Percentiles rank a stretch among this genome's conserved stretches.
These are phyloP conservation scores for Cavia porcellus DNA, from an alignment of 2,113 vertebrate genomes.

Conservation along the genomic window DNA sequence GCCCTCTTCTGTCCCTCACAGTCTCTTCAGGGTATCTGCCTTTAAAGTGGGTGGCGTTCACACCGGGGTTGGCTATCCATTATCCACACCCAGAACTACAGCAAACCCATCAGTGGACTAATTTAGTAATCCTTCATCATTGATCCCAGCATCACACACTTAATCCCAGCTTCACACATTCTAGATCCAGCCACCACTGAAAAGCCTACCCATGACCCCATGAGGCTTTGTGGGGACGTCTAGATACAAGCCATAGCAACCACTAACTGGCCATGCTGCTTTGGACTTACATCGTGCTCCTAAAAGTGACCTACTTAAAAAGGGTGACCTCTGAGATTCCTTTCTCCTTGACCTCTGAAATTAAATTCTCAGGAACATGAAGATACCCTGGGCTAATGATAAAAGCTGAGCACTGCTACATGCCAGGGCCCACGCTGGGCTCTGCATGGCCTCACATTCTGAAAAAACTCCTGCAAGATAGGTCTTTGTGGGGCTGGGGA, in stretches of 20 bases:
- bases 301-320: background rate
- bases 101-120: background rate
- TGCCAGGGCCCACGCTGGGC: background rate
- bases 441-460: background rate
- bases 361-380: background rate
- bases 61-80: background rate
- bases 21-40: background rate
- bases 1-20: background rate
- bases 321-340: background rate
- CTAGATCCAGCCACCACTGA: background rate
- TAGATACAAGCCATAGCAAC: background rate
- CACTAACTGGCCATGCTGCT: background rate
- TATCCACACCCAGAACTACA: background rate
- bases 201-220: background rate
- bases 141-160: background rate
- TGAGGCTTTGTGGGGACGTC: background rate
- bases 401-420: background rate
- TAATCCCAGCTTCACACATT: background rate
- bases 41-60: background rate
- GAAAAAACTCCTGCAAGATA: background rate
- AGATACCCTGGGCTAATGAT: background rate
- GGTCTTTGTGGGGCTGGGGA: too few relatives aligned
- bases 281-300: background rate
- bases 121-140: background rate
- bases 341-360: background rate